Percentiles rank a stretch among this genome's conserved stretches.
Conservation (phyloP, 2,113 vertebrate genomes). For the Odobenus rosmarus region DNA sequence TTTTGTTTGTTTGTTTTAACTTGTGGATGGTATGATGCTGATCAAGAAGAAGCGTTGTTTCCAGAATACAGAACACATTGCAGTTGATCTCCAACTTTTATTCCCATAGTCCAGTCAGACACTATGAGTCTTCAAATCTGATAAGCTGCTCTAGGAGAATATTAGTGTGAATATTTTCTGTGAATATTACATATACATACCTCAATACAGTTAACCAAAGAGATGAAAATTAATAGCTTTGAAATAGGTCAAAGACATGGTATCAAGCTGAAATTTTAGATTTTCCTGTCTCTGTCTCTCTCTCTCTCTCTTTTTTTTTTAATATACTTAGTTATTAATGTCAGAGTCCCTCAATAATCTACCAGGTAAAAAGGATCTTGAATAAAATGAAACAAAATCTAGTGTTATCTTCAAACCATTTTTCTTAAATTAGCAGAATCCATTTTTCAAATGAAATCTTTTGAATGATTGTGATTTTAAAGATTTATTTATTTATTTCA, state of each 20-base stretch:
- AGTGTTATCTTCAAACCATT: neutral
- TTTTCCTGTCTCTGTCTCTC: neutral
- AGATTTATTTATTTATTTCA: neutral
- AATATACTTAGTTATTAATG: neutral
- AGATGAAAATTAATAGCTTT: neutral
- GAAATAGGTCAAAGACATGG: neutral
- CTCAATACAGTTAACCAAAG: neutral
- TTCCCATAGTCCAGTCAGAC: neutral
- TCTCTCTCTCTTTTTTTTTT: neutral
- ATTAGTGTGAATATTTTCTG: neutral
- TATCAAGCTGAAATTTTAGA: neutral
- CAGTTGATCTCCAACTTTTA: neutral
- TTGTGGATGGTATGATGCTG: neutral
- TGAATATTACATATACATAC: neutral
- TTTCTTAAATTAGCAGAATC: neutral
- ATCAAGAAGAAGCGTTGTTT: neutral
- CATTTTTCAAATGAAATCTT: neutral
- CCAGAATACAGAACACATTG: neutral
- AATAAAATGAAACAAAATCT: constrained; percentile 12
- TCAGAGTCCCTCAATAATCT: neutral
- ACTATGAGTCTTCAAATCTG: neutral
- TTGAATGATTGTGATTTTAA: neutral
- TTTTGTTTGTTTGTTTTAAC: neutral
- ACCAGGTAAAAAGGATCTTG: neutral
- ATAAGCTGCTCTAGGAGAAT: neutral